Evolutionary conservation across 1,140 invertebrate species (phyloP).

Genomic region (Papilio machaon): DNA sequence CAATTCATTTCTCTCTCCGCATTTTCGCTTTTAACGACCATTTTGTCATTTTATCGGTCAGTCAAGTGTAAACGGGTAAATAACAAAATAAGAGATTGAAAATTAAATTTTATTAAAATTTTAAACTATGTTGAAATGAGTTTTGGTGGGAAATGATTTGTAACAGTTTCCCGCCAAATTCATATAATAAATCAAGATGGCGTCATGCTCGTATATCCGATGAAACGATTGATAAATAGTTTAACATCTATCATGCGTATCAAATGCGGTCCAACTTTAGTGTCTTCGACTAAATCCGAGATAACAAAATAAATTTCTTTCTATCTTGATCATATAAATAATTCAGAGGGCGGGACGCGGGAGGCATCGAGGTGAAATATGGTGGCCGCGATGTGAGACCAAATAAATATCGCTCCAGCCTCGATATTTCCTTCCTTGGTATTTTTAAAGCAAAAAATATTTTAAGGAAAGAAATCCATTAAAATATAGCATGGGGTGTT

Average conservation of each 20-base stretch:
- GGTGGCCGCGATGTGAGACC: slow-evolving; percentile 45
- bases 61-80: neutral
- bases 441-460: slow-evolving; percentile 18
- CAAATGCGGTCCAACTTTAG: neutral
- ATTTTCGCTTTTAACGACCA: neutral
- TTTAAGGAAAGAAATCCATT: slow-evolving; percentile 5
- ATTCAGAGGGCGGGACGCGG: slow-evolving; percentile 48
- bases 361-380: slow-evolving; percentile 51
- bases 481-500: slow-evolving; percentile 3
- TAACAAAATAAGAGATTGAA: neutral
- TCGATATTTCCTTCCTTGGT: slow-evolving; percentile 24
- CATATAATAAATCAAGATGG: slow-evolving; percentile 14
- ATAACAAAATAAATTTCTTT: slow-evolving; percentile 58
- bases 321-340: slow-evolving; percentile 55
- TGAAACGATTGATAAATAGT: slow-evolving; percentile 21
- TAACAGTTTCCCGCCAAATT: slow-evolving; percentile 16
- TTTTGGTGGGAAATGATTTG: neutral
- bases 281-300: slow-evolving; percentile 34
- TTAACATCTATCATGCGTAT: neutral
- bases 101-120: neutral
- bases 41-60: neutral
- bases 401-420: slow-evolving; percentile 50
- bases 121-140: neutral
- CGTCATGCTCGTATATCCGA: neutral
- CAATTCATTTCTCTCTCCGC: slow-evolving; percentile 12